Conservation (phyloP, 2,888 invertebrate genomes). For the Acanthosepion esculentum region DNA sequence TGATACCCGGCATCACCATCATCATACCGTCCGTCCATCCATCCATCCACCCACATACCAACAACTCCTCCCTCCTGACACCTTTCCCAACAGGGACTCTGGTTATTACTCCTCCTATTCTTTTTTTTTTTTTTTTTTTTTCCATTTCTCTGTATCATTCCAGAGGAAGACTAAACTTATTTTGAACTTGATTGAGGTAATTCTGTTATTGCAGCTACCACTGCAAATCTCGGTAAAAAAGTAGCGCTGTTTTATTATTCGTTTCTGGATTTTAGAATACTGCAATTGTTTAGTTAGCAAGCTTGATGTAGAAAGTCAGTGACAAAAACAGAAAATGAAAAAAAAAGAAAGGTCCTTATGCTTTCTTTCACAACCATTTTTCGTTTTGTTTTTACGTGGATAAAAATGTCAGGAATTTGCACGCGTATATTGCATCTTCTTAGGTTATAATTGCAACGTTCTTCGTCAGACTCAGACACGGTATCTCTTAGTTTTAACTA, state of each 20-base stretch:
- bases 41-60: background rate
- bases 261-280: slow-evolving; percentile 4
- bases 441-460: too few relatives aligned
- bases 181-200: background rate
- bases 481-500: too few relatives aligned
- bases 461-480: too few relatives aligned
- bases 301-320: background rate
- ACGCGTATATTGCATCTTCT: too few relatives aligned
- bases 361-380: background rate
- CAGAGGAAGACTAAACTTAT: background rate
- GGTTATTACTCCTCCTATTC: background rate
- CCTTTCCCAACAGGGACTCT: background rate
- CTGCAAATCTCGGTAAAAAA: background rate
- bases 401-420: background rate
- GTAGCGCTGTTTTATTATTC: background rate
- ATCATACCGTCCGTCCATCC: background rate
- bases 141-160: too few relatives aligned
- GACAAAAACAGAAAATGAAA: background rate
- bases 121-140: too few relatives aligned
- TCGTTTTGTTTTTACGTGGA: background rate
- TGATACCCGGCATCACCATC: too few relatives aligned
- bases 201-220: background rate
- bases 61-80: background rate
- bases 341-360: background rate
- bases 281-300: background rate